phyloP scores from a whole-genome alignment of 2,888 invertebrate species.

The Brachylomia viminalis region DNA sequence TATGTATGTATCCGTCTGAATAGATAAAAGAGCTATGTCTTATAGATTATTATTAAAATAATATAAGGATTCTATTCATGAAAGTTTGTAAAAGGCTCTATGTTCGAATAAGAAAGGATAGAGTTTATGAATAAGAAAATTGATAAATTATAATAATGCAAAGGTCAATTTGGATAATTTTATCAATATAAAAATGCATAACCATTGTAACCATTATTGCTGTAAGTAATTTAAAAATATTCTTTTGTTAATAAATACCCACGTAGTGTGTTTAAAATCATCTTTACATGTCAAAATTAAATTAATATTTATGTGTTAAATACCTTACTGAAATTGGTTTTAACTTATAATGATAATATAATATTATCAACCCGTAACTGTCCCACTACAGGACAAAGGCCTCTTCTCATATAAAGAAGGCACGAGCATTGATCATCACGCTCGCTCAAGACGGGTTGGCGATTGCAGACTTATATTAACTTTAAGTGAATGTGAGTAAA shows the following conservation, averaged over 20 bases:
- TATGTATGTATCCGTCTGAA: slow-evolving; percentile 49
- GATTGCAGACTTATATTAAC: too few species aligned
- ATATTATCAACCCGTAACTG: too few species aligned
- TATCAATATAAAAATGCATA: background rate
- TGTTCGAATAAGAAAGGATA: background rate
- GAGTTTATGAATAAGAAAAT: slow-evolving; percentile 4
- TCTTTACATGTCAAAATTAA: background rate
- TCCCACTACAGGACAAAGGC: too few species aligned
- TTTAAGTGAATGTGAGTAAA: too few species aligned
- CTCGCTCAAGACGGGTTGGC: too few species aligned
- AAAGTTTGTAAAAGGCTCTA: background rate
- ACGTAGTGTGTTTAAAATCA: slow-evolving; percentile 1
- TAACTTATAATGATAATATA: too few species aligned
- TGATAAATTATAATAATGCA: slow-evolving; percentile 27
- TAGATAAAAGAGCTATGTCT: slow-evolving; percentile 44
- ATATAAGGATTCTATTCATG: slow-evolving; percentile 3
- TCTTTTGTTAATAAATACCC: slow-evolving; percentile 15
- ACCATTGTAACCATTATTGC: slow-evolving; percentile 6
- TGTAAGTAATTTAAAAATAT: background rate
- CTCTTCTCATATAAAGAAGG: too few species aligned
- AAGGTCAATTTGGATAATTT: slow-evolving; percentile 50
- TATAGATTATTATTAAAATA: slow-evolving; percentile 37
- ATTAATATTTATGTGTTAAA: background rate
- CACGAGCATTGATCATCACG: too few species aligned
- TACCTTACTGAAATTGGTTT: background rate